Percentiles rank a stretch among this genome's conserved stretches.
Conservation (phyloP, 2,888 invertebrate genomes). For the Cabera pusaria region DNA sequence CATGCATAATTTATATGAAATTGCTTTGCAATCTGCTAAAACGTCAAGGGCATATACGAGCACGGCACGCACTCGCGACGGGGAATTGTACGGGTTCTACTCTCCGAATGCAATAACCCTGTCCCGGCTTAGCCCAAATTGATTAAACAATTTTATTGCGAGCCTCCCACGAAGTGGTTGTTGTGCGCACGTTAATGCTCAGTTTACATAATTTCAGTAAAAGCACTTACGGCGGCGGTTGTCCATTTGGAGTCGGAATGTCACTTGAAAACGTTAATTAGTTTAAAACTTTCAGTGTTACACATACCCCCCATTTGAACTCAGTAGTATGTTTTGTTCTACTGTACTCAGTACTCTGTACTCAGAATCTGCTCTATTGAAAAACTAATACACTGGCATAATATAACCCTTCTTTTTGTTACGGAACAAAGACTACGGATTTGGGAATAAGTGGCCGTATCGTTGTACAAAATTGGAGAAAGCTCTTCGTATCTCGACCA, state of each 20-base stretch:
- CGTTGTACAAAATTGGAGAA: conserved; percentile 2
- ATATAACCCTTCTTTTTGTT: too few species aligned
- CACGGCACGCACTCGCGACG: conserved; percentile 16
- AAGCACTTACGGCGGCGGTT: conserved; percentile 7
- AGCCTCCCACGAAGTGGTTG: conserved; percentile 8
- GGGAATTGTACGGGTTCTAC: conserved; percentile 9
- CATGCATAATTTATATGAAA: conserved; percentile 27
- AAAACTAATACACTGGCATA: too few species aligned
- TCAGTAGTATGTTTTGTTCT: too few species aligned
- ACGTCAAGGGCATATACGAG: conserved; percentile 24
- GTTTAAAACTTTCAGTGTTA: neutral
- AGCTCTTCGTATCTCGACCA: conserved; percentile 6
- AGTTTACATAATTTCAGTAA: conserved; percentile 10
- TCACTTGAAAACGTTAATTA: conserved; percentile 4
- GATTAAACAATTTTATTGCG: conserved; percentile 12
- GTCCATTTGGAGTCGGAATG: conserved; percentile 5
- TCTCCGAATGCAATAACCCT: conserved; percentile 14
- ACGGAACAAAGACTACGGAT: too few species aligned
- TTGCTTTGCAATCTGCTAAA: conserved; percentile 26
- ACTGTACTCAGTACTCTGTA: too few species aligned
- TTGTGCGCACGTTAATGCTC: conserved; percentile 7
- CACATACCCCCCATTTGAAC: too few species aligned
- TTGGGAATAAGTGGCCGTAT: too few species aligned
- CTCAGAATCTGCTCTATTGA: too few species aligned
- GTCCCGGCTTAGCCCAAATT: conserved; percentile 6